Percentiles rank a stretch among this genome's conserved stretches.
These are phyloP conservation scores for Morus bassanus DNA, from an alignment of 2,797 vertebrate species.

Conservation along the genomic window DNA sequence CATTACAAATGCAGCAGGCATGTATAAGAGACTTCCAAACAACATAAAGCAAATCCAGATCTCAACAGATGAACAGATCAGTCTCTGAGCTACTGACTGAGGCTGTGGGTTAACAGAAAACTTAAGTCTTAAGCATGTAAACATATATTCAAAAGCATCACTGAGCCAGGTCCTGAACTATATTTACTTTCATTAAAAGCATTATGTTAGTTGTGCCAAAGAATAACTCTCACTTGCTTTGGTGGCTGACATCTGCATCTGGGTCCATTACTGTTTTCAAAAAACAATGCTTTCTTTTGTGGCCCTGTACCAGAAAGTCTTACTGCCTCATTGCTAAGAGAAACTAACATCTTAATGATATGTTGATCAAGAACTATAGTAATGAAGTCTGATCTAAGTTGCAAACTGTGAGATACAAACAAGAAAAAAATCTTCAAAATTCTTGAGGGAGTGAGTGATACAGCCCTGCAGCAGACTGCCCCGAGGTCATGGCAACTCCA, in stretches of 20 bases:
- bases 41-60: not conserved
- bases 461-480: not conserved
- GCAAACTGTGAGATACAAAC: not conserved
- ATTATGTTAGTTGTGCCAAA: not conserved
- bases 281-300: not conserved
- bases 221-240: not conserved
- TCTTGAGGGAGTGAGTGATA: not conserved
- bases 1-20: not conserved
- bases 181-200: not conserved
- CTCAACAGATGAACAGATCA: not conserved
- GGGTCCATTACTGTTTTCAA: not conserved
- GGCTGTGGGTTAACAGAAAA: not conserved
- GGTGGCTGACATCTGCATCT: not conserved
- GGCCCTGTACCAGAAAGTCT: not conserved
- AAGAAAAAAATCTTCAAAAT: not conserved
- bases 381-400: not conserved
- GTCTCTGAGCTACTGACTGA: not conserved
- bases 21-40: not conserved
- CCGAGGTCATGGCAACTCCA: not conserved
- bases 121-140: not conserved
- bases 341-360: not conserved
- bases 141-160: not conserved
- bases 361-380: not conserved
- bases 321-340: not conserved
- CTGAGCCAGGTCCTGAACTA: not conserved